Base-by-base conservation (phyloP, 2,113 vertebrate species). In the Prunella himalayana region DNA sequence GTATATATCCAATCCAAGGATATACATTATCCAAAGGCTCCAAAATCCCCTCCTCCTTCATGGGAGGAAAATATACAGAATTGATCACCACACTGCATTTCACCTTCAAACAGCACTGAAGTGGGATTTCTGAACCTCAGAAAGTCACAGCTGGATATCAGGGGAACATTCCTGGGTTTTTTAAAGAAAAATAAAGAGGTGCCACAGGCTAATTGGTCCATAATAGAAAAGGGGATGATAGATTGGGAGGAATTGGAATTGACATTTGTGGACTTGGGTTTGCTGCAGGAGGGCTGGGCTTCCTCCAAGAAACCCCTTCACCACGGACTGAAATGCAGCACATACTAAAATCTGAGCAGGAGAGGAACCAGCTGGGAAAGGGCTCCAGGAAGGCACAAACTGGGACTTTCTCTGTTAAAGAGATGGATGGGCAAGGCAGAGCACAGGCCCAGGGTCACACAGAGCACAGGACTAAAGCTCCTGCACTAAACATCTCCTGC, bases 281-380 rank as follows among this genome's bases (percentile, higher is more conserved):
- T 79, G 61, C 61, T 53, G 57, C 83, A 79, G 45, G 70, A 60
- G 69, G 61, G 70, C 31, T 94, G 94, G 81, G 80, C 15, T 37
- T 21, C 13, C 69, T 92, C 95, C 92, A 94, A 82, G 51, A 90
- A 90, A 71, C 15, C 63, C 88, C 61, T 37, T 42, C 88, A 60
- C 3, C 33, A 20, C 1, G 2, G 45, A 63, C n/a, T 57, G 53
- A 54, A 66, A n/a, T 33, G 44, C 41, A 66, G 70, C 53, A 44
- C 11, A 8, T 24, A 59, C 10, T 79, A 37, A 91, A 93, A 82
- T 31, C 39, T 51, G 83, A 76, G 84, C 47, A 53, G 54, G 59
- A 86, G 42, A 60, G 53, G 75, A 18, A 72, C 5, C 45, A 30
- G 90, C 54, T 33, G 65, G 85, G 85, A 30, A 69, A 51, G 57